Evolutionary conservation across 92 coral and sea anemone genomes (phyloP).

Genomic region (Porites rus): DNA sequence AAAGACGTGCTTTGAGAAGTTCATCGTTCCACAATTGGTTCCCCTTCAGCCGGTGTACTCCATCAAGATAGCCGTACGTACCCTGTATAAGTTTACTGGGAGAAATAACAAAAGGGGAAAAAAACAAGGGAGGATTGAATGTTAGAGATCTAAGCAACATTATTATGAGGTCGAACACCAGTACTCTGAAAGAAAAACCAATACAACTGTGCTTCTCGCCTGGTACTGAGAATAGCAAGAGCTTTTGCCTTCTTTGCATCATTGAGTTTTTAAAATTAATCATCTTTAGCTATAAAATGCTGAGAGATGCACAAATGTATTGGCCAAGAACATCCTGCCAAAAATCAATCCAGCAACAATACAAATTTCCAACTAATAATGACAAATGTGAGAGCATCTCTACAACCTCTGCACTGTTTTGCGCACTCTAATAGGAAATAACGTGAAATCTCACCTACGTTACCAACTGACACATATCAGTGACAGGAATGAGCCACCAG

Average conservation of each 20-base stretch:
- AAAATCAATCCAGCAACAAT: neutral
- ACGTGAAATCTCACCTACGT: neutral
- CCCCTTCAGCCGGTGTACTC: slow-evolving; percentile 97
- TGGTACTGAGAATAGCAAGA: neutral
- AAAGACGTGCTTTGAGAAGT: slow-evolving; percentile 84
- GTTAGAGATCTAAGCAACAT: slow-evolving; percentile 41
- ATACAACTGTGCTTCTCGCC: slow-evolving; percentile 21
- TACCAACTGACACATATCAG: neutral
- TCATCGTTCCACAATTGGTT: slow-evolving; percentile 82
- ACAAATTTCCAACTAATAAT: neutral
- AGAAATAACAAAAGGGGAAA: slow-evolving; percentile 94
- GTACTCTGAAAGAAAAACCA: slow-evolving; percentile 32
- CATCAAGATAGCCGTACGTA: slow-evolving; percentile 76
- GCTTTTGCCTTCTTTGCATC: neutral
- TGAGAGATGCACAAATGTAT: slow-evolving; percentile 3
- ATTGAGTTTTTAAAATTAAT: neutral
- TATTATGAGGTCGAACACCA: slow-evolving; percentile 25
- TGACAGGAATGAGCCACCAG: neutral
- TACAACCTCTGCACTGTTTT: slow-evolving; percentile 20
- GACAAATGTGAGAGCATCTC: slow-evolving; percentile 38
- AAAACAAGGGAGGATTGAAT: slow-evolving; percentile 71
- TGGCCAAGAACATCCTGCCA: slow-evolving; percentile 22
- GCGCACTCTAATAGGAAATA: neutral
- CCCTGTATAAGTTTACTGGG: slow-evolving; percentile 90
- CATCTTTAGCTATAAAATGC: neutral